phyloP scores from a whole-genome alignment of 2,888 invertebrate species.

The Cabera pusaria region DNA sequence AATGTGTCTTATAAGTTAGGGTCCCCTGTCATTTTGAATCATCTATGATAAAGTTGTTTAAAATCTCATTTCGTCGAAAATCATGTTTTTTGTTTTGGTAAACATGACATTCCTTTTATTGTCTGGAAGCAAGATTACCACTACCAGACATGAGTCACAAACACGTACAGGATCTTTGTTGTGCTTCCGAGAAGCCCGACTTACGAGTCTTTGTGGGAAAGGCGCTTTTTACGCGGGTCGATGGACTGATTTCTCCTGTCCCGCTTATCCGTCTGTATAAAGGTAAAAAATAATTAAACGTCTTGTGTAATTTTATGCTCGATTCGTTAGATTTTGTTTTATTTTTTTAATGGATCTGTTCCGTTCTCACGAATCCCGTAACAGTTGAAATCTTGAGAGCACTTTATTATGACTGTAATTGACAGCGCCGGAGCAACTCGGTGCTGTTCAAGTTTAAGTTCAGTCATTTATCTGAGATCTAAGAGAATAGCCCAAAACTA shows the following conservation, averaged over 20 bases:
- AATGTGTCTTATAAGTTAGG: too few species aligned
- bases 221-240: constrained; percentile 72
- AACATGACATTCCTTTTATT: constrained; percentile 41
- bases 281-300: constrained; percentile 51
- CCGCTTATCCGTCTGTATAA: constrained; percentile 47
- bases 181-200: constrained; percentile 74
- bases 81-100: constrained; percentile 30
- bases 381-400: constrained; percentile 7
- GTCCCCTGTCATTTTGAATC: too few species aligned
- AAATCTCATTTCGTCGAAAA: too few species aligned
- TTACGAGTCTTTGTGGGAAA: constrained; percentile 74
- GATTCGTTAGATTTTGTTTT: constrained; percentile 39
- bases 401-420: constrained; percentile 18
- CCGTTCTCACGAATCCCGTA: constrained; percentile 18
- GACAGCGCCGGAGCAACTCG: constrained; percentile 1
- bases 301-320: constrained; percentile 40
- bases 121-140: constrained; percentile 62
- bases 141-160: constrained; percentile 67
- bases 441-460: constrained; percentile 6
- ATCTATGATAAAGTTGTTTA: too few species aligned
- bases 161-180: constrained; percentile 78
- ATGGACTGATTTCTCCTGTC: constrained; percentile 71
- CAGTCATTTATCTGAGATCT: constrained; percentile 2
- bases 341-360: constrained; percentile 28
- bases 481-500: not conserved